These are phyloP conservation scores for Cheilosia variabilis DNA, from an alignment of 2,888 invertebrate genomes.

Conservation along the genomic window DNA sequence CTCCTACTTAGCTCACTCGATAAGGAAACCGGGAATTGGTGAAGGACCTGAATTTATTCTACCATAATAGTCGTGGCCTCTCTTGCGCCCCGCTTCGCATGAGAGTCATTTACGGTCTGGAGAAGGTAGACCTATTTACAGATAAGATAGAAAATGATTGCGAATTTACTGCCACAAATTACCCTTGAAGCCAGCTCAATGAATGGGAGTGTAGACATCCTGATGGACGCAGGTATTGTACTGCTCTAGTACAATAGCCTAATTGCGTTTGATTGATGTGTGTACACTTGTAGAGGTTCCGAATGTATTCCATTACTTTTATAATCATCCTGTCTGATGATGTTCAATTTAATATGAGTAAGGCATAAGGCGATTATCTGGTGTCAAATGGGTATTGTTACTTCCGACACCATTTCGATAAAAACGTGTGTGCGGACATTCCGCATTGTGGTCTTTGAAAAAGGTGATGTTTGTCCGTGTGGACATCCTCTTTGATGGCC, in stretches of 20 bases:
- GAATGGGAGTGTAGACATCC: slow-evolving; percentile 20
- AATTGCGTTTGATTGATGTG: slow-evolving; percentile 33
- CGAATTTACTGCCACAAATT: slow-evolving; percentile 41
- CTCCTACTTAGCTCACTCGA: slow-evolving; percentile 11
- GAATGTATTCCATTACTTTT: slow-evolving; percentile 6
- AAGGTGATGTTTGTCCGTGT: too few species aligned
- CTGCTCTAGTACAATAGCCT: slow-evolving; percentile 20
- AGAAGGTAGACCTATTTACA: slow-evolving; percentile 19
- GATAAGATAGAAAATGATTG: slow-evolving; percentile 40
- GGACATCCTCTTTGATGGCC: too few species aligned
- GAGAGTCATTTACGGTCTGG: slow-evolving; percentile 37
- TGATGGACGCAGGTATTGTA: neutral
- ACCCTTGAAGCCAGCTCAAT: slow-evolving; percentile 43
- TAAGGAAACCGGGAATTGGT: slow-evolving; percentile 53
- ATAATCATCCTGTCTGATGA: too few species aligned
- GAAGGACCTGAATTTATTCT: slow-evolving; percentile 44
- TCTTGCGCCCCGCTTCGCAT: slow-evolving; percentile 10
- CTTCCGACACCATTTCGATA: too few species aligned
- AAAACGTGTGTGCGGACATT: too few species aligned
- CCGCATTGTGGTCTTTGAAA: too few species aligned
- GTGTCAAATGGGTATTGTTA: too few species aligned
- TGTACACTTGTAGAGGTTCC: neutral
- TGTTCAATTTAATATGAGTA: too few species aligned
- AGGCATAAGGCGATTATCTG: too few species aligned
- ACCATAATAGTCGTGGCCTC: neutral